Percentiles rank a stretch among this genome's conserved stretches.
Conservation (phyloP, 2,888 invertebrate species). For the Megastigmus dorsalis region DNA sequence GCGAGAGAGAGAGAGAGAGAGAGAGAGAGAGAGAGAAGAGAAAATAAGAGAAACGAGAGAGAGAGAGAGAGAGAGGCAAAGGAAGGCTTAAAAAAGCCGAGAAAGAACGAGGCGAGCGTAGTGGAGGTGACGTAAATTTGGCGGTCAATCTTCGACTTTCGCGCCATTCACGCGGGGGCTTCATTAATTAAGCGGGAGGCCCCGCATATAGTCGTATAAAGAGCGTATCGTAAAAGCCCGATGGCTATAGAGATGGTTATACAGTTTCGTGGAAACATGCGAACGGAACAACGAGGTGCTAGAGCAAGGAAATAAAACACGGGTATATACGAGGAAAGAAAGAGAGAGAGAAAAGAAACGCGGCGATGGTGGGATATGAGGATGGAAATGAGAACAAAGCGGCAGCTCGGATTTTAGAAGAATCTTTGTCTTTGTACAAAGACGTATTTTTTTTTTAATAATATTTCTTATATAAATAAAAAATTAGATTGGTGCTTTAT, state of each 20-base stretch:
- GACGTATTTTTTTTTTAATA: no score
- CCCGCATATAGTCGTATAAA: constrained; percentile 55
- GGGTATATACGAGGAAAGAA: constrained; percentile 13
- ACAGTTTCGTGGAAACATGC: constrained; percentile 60
- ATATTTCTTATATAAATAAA: no score
- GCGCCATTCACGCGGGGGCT: constrained; percentile 47
- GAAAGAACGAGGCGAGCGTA: constrained; percentile 10
- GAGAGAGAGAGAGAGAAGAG: neutral
- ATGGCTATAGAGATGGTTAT: no score
- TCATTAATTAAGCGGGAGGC: constrained; percentile 63
- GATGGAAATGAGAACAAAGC: neutral
- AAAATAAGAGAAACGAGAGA: neutral
- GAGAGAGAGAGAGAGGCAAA: neutral
- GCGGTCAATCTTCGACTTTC: constrained; percentile 51
- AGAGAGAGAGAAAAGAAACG: neutral
- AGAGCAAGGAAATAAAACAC: constrained; percentile 34
- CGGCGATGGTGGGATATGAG: constrained; percentile 40
- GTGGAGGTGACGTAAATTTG: constrained; percentile 50
- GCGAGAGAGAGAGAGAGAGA: neutral
- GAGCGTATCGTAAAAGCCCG: constrained; percentile 62
- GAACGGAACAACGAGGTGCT: constrained; percentile 47
- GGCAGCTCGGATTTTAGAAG: neutral
- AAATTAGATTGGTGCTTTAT: no score
- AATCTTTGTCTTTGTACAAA: no score
- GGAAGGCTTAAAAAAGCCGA: neutral